Base-by-base conservation (phyloP, 2,888 invertebrate species). In the Hirtodrosophila trivittata region DNA sequence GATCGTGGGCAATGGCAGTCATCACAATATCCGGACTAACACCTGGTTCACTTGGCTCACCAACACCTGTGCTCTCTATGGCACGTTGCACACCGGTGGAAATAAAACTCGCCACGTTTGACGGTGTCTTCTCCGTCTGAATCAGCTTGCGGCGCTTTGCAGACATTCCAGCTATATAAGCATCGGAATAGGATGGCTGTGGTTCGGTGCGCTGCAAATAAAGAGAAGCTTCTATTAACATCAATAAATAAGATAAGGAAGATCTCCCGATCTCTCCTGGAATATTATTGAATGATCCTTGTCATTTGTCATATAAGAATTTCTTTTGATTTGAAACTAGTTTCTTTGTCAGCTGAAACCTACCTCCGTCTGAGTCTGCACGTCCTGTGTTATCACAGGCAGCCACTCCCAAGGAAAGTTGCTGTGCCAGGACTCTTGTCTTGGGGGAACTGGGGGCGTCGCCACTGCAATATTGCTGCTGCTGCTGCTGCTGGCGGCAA, bases 111-210 rank as follows among this genome's bases (percentile, higher is more conserved):
- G 84, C 87, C 1, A 90, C 85, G 45, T 86, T 90, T 12, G 88
- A 70, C 32, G 89, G 54, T 14, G 90, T 84, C 67, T 91, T 91
- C 46, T 87, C 78, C 33, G 83, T 84, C 51, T 89, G 87, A 28
- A 95, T 92, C 67, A 97, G 92, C 89, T 96, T 96, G 68, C 97
- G 94, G 60, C 97, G 93, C 90, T 97, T 96, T 33, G 95, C 94
- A 9, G 98, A 97, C 94, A 98, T 95, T 8, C 97, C 96, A 6
- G 95, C 94, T 38, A 97, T 92, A 90, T 98, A 98, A 0, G 96
- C 97, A 91, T 98, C 97, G 87, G 97, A 97, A 89, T 95, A 95
- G 21, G 95, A 94, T 0, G 92, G 88, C 80, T 91, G 92, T 3
- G 91, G 73, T 9, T 67, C 70, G 13, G 52, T 63, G 45, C 76